Evolutionary conservation across 2,888 invertebrate genomes (phyloP).

Genomic region (Pristionchus arcanus): DNA sequence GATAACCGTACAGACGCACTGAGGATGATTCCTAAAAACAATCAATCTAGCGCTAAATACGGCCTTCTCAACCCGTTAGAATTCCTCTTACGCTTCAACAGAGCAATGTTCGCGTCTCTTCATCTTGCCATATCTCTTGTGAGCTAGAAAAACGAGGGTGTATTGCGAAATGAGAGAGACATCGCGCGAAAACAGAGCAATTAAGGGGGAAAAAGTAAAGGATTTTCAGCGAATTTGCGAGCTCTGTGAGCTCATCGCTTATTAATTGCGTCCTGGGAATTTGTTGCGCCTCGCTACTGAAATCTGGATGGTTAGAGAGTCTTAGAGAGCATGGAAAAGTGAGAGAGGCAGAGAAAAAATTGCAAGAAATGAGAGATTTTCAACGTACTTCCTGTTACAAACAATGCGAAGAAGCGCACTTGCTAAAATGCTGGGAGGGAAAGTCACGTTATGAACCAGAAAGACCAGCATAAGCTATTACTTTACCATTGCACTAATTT

Average conservation of each 20-base stretch:
- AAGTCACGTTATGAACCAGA: no score
- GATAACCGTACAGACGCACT: neutral
- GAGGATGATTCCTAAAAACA: neutral
- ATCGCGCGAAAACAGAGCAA: slow-evolving; percentile 20
- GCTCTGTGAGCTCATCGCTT: slow-evolving; percentile 7
- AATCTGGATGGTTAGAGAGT: neutral
- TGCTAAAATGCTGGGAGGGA: no score
- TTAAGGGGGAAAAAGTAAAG: neutral
- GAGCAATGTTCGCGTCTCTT: neutral
- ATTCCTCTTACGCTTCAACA: neutral
- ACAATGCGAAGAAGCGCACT: no score
- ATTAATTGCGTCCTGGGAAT: slow-evolving; percentile 18
- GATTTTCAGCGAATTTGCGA: neutral
- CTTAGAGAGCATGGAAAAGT: neutral
- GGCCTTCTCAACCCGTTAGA: neutral
- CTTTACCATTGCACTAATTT: no score
- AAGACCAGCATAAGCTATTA: no score
- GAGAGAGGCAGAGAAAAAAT: neutral
- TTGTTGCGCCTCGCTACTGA: neutral
- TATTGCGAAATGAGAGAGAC: neutral
- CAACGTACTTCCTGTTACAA: no score
- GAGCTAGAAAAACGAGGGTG: neutral
- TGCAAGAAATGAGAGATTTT: neutral
- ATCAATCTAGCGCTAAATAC: neutral
- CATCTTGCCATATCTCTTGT: neutral